Evolutionary conservation across 2,797 vertebrate species (phyloP).

Genomic region (Rhinoraja longicauda): DNA sequence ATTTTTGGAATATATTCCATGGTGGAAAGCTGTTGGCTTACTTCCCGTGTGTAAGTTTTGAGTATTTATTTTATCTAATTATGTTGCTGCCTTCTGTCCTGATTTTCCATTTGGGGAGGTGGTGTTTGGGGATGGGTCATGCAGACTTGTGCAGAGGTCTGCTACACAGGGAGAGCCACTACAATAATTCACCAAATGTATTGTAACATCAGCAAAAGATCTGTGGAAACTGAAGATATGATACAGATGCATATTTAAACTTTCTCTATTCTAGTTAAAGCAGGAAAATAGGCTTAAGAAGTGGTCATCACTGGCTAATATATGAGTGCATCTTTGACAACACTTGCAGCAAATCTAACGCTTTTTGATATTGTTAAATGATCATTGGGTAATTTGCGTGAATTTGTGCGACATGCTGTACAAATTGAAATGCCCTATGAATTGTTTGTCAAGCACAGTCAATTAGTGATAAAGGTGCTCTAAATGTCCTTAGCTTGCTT

Average conservation of each 20-base stretch:
- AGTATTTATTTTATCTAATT: neutral
- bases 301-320: neutral
- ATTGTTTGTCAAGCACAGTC: neutral
- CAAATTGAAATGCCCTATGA: neutral
- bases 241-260: neutral
- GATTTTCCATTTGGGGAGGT: neutral
- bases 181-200: neutral
- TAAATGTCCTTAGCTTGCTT: neutral
- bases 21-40: slow-evolving; percentile 43
- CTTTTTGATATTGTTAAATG: neutral
- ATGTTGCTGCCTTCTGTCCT: neutral
- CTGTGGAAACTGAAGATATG: neutral
- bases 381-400: neutral
- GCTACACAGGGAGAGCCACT: neutral
- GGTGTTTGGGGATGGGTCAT: neutral
- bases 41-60: slow-evolving; percentile 45
- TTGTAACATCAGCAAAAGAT: neutral
- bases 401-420: neutral
- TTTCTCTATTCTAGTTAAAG: neutral
- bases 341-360: neutral
- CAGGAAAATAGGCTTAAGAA: neutral
- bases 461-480: neutral
- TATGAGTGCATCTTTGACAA: neutral
- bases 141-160: neutral
- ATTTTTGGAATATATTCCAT: slow-evolving; percentile 44